Percentiles rank a stretch among this genome's conserved stretches.
These are phyloP conservation scores for Chlorodrepanis virens DNA, from an alignment of 2,113 vertebrate genomes.

Conservation along the genomic window DNA sequence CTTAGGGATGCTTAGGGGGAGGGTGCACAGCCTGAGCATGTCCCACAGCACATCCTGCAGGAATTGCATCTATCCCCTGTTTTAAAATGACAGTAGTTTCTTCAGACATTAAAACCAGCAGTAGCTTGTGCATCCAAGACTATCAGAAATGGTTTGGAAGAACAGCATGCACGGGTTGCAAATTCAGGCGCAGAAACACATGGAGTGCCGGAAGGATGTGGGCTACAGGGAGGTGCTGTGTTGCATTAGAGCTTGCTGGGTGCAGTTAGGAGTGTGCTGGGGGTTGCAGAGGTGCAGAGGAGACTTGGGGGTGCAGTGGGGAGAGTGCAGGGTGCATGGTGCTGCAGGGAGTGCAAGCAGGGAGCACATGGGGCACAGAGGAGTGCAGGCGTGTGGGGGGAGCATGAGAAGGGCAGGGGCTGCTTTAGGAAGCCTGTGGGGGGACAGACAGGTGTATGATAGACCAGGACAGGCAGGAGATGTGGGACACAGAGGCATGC, in stretches of 20 bases:
- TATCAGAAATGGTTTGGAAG: not conserved
- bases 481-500: not conserved
- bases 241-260: not conserved
- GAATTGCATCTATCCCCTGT: not conserved
- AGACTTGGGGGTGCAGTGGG: not conserved
- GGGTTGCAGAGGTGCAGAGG: not conserved
- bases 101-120: not conserved
- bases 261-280: not conserved
- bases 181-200: not conserved
- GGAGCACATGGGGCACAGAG: not conserved
- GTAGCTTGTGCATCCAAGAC: not conserved
- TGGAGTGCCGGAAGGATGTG: not conserved
- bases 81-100: not conserved
- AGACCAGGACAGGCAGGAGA: not conserved
- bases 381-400: accelerated
- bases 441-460: accelerated
- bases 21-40: not conserved
- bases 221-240: not conserved
- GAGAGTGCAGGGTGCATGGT: not conserved
- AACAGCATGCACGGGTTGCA: accelerated
- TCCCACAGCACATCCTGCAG: not conserved
- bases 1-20: not conserved
- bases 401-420: not conserved
- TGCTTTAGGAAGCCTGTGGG: not conserved
- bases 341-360: not conserved